Evolutionary conservation across 2,797 vertebrate species (phyloP), one percentile per base, ranked within the genome.

Genomic region (Poecilia velifera): DNA sequence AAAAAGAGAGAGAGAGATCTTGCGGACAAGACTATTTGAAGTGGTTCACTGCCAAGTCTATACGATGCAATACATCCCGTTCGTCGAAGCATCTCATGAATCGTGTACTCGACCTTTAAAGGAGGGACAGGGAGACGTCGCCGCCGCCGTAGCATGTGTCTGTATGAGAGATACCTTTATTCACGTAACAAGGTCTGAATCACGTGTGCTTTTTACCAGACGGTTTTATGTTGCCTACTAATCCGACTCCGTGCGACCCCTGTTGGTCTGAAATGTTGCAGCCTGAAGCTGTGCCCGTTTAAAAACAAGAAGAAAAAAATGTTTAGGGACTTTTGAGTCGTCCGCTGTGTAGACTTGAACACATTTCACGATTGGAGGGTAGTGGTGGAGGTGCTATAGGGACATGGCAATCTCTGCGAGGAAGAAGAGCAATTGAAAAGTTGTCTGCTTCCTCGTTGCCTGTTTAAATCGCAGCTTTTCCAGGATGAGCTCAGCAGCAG

Each of bases 1-100:
- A 90, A 89, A 76, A 93, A 84, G 31, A 31, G 31, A 31, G 31
- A 41, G 31, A 51, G 28, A 57, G 28, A 93, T 96, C 94, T 53
- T 93, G 95, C 97, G 95, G 96, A 96, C 94, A 95, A 96, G 96
- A 97, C 97, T 96, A 97, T 97, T 97, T 97, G 95, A 98, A 98
- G 97, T 98, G 97, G 97, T 99, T 99, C 98, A 99, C 98, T 99
- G 98, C 98, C 98, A 99, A 97, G 97, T 97, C 96, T 95, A 95
- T 96, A 93, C 96, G 95, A 95, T 96, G 96, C 96, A 96, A 97
- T 97, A 97, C 94, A 96, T 92, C 84, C 84, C 91, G 84, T 88
- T 89, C 88, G 85, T 91, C 84, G 90, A 95, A 95, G 94, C 95
- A 90, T 95, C 94, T 95, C 90, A 93, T 94, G 92, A 95, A 94